These are phyloP conservation scores for Canis aureus DNA, from an alignment of 2,113 vertebrate species.

Conservation along the genomic window DNA sequence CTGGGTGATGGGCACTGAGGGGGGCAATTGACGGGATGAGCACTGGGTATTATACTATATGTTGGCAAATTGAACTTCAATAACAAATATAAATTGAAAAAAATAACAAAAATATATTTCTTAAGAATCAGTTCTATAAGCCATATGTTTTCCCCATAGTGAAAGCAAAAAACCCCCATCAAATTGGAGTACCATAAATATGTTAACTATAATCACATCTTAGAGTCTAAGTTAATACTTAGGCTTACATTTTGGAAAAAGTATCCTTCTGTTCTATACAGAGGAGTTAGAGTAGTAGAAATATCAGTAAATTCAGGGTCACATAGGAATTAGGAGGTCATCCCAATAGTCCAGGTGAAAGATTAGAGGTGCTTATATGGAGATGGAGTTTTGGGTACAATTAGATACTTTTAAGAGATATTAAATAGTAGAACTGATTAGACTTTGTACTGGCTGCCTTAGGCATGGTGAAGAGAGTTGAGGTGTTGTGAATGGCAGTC, in stretches of 20 bases:
- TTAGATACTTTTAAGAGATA: not conserved
- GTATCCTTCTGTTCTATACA: not conserved
- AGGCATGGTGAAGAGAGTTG: not conserved
- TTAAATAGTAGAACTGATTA: not conserved
- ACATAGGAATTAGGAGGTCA: not conserved
- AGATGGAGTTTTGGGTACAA: not conserved
- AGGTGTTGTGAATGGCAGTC: not conserved
- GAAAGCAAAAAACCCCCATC: not conserved
- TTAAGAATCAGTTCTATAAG: not conserved
- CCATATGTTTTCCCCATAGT: not conserved
- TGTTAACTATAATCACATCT: not conserved
- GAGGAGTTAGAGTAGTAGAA: not conserved
- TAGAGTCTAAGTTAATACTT: not conserved
- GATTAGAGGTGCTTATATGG: not conserved
- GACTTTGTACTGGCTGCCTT: not conserved
- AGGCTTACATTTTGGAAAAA: not conserved
- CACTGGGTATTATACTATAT: no score
- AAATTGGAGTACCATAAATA: not conserved
- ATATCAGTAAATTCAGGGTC: not conserved
- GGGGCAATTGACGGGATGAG: no score
- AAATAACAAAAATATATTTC: not conserved
- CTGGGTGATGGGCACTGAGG: no score
- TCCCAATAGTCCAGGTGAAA: not conserved
- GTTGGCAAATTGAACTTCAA: no score
- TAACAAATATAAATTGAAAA: no score